A percentile compares a stretch with the other conserved stretches of the same genome.
Conservation (phyloP, 1,140 invertebrate species). For the Asobara japonica region DNA sequence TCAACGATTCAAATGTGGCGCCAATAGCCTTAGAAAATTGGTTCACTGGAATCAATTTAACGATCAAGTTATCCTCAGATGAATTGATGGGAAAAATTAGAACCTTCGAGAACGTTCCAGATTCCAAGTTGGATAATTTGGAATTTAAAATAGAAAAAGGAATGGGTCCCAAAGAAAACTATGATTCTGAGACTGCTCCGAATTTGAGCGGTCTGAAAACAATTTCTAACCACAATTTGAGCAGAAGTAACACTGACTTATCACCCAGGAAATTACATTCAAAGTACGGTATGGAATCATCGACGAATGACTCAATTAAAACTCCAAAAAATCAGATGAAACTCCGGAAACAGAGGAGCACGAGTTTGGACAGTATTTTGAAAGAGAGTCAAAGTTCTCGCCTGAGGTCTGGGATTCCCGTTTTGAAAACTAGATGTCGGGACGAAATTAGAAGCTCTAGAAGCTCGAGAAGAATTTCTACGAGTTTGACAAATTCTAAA, state of each 20-base stretch:
- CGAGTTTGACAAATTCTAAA: constrained; percentile 35
- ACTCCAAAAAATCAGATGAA: neutral
- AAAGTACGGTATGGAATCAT: constrained; percentile 20
- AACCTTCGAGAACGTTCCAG: neutral
- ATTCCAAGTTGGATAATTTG: neutral
- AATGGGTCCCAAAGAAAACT: too few species aligned
- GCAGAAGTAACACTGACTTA: constrained; percentile 4
- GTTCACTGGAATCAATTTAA: neutral
- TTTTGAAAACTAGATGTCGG: constrained; percentile 41
- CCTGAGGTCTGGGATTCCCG: constrained; percentile 49
- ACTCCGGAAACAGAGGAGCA: neutral
- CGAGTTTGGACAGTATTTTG: constrained; percentile 6
- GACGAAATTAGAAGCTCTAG: constrained; percentile 26
- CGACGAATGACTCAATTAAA: constrained; percentile 10
- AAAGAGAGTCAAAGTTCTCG: neutral
- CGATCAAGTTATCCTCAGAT: neutral
- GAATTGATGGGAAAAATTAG: neutral
- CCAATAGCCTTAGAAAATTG: neutral
- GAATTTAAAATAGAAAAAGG: too few species aligned
- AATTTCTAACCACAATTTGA: neutral
- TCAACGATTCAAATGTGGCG: neutral
- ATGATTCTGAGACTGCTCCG: constrained; percentile 35
- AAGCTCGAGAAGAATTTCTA: constrained; percentile 42
- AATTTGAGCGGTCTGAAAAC: constrained; percentile 20
- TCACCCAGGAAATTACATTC: constrained; percentile 24